Conservation (phyloP, 1,140 invertebrate species). For the Drosophila bipectinata region DNA sequence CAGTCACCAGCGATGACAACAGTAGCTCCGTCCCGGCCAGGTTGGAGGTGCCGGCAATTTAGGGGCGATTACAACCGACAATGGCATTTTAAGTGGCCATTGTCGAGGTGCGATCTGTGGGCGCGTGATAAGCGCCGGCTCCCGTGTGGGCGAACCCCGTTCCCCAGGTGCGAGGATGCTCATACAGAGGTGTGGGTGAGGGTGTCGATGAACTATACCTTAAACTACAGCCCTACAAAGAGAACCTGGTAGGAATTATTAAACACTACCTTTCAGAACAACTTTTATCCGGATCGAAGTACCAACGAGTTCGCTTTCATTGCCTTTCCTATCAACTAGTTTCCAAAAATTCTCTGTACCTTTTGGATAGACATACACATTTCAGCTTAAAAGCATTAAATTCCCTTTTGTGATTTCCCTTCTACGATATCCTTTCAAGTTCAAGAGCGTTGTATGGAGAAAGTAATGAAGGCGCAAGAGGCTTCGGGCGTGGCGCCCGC, state of each 20-base stretch:
- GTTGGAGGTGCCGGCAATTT: slow-evolving; percentile 67
- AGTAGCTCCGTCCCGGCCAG: slow-evolving; percentile 44
- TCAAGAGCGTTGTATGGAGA: slow-evolving; percentile 19
- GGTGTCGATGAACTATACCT: background rate
- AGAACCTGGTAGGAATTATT: too few relatives aligned
- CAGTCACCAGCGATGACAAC: slow-evolving; percentile 47
- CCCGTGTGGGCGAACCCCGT: slow-evolving; percentile 59
- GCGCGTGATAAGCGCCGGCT: slow-evolving; percentile 55
- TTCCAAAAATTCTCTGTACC: background rate
- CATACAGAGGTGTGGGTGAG: background rate
- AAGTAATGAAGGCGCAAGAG: slow-evolving; percentile 8
- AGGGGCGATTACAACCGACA: slow-evolving; percentile 76
- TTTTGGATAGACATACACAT: background rate
- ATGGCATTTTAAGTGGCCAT: slow-evolving; percentile 82
- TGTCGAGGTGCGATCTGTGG: slow-evolving; percentile 70
- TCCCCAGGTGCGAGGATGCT: background rate
- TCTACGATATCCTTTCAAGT: background rate
- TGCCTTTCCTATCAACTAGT: background rate
- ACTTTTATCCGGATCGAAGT: background rate
- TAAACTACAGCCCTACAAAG: background rate
- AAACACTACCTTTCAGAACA: too few relatives aligned
- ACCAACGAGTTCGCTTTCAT: background rate
- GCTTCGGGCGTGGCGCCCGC: slow-evolving; percentile 3
- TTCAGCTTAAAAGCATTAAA: background rate
- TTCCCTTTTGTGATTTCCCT: background rate